A percentile compares a stretch with the other conserved stretches of the same genome.
Evolutionary conservation across 2,797 vertebrate genomes (phyloP).

Genomic region (Helarctos malayanus): DNA sequence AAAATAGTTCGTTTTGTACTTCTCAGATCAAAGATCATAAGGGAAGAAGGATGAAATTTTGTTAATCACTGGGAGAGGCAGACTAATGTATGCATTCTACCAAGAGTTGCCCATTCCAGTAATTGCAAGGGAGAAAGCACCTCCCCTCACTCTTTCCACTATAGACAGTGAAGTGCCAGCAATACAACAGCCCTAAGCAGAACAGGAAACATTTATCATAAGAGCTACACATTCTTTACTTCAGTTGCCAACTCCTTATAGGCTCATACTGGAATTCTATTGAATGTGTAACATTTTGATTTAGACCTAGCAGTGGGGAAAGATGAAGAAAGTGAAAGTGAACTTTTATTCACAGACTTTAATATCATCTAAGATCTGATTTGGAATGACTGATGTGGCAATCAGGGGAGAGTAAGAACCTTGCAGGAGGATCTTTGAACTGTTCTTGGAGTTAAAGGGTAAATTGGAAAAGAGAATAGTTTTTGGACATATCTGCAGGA

Average conservation of each 20-base stretch:
- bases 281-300: constrained; percentile 41
- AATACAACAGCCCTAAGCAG: constrained; percentile 81
- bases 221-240: constrained; percentile 76
- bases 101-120: constrained; percentile 81
- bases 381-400: background rate
- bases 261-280: constrained; percentile 67
- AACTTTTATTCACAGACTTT: background rate
- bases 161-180: constrained; percentile 78
- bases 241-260: constrained; percentile 70
- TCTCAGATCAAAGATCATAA: constrained; percentile 74
- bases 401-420: background rate
- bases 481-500: background rate
- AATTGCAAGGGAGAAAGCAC: constrained; percentile 78
- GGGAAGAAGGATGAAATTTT: constrained; percentile 74
- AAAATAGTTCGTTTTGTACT: constrained; percentile 72
- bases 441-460: background rate
- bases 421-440: background rate
- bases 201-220: constrained; percentile 79
- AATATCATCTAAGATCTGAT: background rate
- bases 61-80: constrained; percentile 73
- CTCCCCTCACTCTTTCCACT: background rate
- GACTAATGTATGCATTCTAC: constrained; percentile 82
- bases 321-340: background rate
- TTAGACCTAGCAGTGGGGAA: background rate
- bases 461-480: background rate